Evolutionary conservation across 2,797 vertebrate genomes (phyloP).

Genomic region (Meriones psammophilus): DNA sequence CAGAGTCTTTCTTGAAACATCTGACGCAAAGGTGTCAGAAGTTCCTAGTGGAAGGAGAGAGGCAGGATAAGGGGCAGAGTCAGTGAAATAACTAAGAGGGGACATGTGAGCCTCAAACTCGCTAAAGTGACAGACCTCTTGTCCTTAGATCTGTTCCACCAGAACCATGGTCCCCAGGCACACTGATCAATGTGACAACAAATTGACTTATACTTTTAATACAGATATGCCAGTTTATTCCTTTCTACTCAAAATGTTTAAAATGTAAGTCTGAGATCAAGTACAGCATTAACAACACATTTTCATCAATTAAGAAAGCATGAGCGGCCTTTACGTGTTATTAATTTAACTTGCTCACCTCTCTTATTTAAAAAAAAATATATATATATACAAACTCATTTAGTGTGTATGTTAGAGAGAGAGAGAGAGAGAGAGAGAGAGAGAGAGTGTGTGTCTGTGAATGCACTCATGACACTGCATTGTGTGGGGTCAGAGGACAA

Average conservation of each 20-base stretch:
- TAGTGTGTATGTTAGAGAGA: too few species aligned
- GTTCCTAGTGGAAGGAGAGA: background rate
- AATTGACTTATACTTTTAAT: background rate
- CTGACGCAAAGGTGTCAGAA: background rate
- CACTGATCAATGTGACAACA: background rate
- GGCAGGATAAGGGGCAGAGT: background rate
- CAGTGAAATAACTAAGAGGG: background rate
- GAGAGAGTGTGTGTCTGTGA: too few species aligned
- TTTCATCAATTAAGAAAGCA: background rate
- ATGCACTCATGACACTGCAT: too few species aligned
- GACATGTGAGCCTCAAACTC: too few species aligned
- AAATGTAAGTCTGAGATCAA: background rate
- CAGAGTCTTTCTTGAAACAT: background rate
- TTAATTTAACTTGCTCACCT: too few species aligned
- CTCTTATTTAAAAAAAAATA: too few species aligned
- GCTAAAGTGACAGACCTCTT: background rate
- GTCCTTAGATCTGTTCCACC: background rate
- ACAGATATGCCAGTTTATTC: background rate
- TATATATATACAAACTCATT: too few species aligned
- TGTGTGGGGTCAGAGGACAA: background rate
- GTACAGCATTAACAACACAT: background rate
- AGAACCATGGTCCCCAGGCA: background rate
- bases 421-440: too few species aligned
- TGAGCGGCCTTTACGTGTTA: background rate
- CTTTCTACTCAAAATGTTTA: background rate